phyloP scores from a whole-genome alignment of 2,797 vertebrate species.

The Poliocrania exsul region DNA sequence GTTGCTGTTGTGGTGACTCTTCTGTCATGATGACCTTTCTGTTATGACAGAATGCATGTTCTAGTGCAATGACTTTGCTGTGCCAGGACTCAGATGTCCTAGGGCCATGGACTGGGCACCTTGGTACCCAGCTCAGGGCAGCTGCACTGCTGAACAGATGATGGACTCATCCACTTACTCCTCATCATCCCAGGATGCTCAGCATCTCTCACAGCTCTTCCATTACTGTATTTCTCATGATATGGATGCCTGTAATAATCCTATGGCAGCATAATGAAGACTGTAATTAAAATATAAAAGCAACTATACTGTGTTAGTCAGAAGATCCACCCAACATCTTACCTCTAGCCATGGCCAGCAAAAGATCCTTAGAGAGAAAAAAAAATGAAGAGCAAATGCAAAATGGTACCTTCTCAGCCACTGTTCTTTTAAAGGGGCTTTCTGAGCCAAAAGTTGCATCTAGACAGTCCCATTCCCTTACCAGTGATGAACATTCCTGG shows the following conservation, averaged over 20 bases:
- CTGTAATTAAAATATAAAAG: neutral
- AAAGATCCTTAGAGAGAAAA: neutral
- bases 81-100: neutral
- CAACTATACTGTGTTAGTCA: neutral
- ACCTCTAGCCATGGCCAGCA: neutral
- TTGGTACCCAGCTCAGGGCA: neutral
- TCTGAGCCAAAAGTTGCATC: neutral
- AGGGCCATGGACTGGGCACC: no score
- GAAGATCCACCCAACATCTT: neutral
- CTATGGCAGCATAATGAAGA: neutral
- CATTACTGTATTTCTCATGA: neutral
- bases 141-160: neutral
- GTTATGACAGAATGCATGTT: fast-evolving
- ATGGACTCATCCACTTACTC: neutral
- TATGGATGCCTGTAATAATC: neutral
- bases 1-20: neutral
- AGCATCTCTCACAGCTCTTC: neutral
- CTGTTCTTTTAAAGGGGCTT: neutral
- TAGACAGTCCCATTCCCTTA: neutral
- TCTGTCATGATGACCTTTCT: neutral
- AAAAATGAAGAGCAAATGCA: neutral
- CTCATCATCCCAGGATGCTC: neutral
- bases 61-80: neutral
- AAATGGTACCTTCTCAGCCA: neutral
- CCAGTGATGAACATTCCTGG: neutral